Evolutionary conservation across 2,113 vertebrate genomes (phyloP), one percentile per base, ranked within the genome.

Genomic region (Reinhardtius hippoglossoides): DNA sequence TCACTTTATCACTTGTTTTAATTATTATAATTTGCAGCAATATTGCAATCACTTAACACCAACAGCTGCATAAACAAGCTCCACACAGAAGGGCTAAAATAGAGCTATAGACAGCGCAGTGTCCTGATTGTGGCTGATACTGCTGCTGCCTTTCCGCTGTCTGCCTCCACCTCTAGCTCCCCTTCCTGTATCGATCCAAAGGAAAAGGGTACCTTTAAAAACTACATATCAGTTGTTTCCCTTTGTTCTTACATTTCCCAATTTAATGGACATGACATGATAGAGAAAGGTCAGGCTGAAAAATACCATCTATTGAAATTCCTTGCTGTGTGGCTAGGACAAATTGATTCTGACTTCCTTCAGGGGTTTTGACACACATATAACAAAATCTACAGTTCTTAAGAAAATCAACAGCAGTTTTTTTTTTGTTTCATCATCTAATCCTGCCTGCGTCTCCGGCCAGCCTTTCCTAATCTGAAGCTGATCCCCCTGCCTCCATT

Each of bases 181-280:
- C 66, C 83, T 79, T 84, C 69, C 78, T 76, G 69, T 66, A 86
- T 86, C 9, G 84, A 86, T 82, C 9, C 20, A 48, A 55, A 67
- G 21, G 63, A n/a, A 56, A 76, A 78, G 56, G 68, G 81, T 76
- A 21, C 50, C 73, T 66, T 56, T 66, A 64, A 64, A 80, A 78
- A 70, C 69, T 48, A 58, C 69, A 81, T 67, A 74, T 76, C 75
- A 55, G 68, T 56, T 76, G 55, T 76, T 82, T 76, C 68, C 58
- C 74, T 72, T 68, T 63, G 40, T 71, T 16, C 50, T 46, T 66
- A 57, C 59, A 67, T 83, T 81, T 88, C 75, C 56, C 50, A 67
- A 67, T 74, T 57, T 46, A 81, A 81, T 79, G 31, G 31, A 31
- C 31, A 7, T 31, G 67, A 52, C 74, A 71, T 23, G 68, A 76